Base-by-base conservation (phyloP, 2,113 vertebrate species). In the Nothobranchius kuhntae region DNA sequence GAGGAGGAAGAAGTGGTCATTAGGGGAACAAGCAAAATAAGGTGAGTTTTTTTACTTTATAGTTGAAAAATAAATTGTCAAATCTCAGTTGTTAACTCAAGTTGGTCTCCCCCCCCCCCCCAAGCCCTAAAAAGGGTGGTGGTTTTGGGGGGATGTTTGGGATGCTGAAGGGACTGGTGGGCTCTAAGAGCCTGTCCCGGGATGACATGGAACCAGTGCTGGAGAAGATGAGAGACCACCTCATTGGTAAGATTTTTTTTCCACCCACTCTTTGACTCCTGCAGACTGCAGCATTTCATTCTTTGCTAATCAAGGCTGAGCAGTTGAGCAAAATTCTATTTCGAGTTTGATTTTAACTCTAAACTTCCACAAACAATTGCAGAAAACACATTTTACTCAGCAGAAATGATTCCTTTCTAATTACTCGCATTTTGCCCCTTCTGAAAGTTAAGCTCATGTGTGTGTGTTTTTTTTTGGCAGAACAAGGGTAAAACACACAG, bases 221-320 rank as follows among this genome's bases (percentile, higher is more conserved):
- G 88, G 98, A 99, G 60, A 99, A 97, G 91, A 98, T 99, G 97
- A 98, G 87, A 63, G 97, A 99, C 81, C 97, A 99, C 79, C 93
- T 99, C 75, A 99, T 99, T 0, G 92, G 98, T 99, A 90, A 0
- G 84, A 46, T 0, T 12, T 14, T 0, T 1, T n/a, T 48, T 14
- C 24, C 15, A 2, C 13, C 6, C 5, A 0, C 4, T 4, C 0
- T 10, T 6, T 35, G 17, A 17, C 3, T n/a, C n/a, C 36, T 21
- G 36, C 10, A 2, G 36, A 13, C 44, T 11, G 44, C 11, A 4
- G 2, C 15, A n/a, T 10, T 11, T 11, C 0, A 9, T 12, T 3
- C 0, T 30, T 51, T 38, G 17, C 9, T 10, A n/a, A 44, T 65
- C 26, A 56, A 6, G 13, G 12, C 9, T 40, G 9, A 8, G 38